Percentiles rank a stretch among this genome's conserved stretches.
Conservation (phyloP, 2,888 invertebrate species). For the Timandra comae region DNA sequence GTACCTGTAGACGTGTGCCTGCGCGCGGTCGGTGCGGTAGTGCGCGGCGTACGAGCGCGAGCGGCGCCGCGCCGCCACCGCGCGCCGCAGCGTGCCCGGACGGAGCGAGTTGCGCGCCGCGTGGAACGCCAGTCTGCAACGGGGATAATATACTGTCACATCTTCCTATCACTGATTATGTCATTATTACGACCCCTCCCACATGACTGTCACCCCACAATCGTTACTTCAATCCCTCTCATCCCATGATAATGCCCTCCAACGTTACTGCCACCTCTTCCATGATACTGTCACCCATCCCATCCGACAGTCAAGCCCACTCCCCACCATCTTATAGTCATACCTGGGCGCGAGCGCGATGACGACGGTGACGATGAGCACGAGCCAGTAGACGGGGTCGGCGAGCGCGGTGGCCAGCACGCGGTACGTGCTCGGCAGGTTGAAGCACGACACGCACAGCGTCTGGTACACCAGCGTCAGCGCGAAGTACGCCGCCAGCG, state of each 20-base stretch:
- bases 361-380: conserved; percentile 84
- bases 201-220: no score
- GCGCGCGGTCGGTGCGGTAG: conserved; percentile 43
- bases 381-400: conserved; percentile 88
- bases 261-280: no score
- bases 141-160: no score
- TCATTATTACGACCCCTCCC: no score
- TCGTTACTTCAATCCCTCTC: no score
- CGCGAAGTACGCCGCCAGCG: conserved; percentile 87
- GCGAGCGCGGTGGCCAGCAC: conserved; percentile 87
- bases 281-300: no score
- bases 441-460: conserved; percentile 87
- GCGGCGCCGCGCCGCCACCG: conserved; percentile 79
- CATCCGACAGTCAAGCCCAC: no score
- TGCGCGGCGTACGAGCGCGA: conserved; percentile 46
- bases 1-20: conserved; percentile 50
- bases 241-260: no score
- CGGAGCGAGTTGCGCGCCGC: conserved; percentile 81
- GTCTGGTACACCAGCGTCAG: conserved; percentile 91
- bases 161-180: no score
- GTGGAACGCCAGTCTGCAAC: conserved; percentile 81
- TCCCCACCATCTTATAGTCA: no score
- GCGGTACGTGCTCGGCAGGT: conserved; percentile 91
- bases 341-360: conserved; percentile 90
- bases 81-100: conserved; percentile 85